Conservation (phyloP, 2,113 vertebrate genomes). For the Athene noctua region DNA sequence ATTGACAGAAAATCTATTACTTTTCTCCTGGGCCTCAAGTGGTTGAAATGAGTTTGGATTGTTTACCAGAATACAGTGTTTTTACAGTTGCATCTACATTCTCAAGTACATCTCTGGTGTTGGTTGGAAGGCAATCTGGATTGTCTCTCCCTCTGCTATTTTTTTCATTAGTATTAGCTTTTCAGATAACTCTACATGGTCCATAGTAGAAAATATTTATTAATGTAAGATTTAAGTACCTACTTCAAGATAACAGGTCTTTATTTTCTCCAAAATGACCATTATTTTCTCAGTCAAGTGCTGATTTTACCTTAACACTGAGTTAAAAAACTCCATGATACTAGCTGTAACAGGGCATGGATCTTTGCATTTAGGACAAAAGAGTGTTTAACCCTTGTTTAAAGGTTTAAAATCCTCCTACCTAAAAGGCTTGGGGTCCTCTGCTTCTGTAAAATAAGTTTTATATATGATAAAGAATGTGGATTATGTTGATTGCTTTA, state of each 20-base stretch:
- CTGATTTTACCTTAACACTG: neutral
- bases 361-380: neutral
- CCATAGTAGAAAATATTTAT: neutral
- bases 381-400: neutral
- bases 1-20: neutral
- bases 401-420: neutral
- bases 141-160: neutral
- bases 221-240: neutral
- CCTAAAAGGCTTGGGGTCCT: neutral
- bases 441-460: neutral
- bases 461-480: neutral
- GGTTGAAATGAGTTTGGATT: neutral
- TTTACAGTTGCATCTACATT: neutral
- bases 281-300: neutral
- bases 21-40: slow-evolving; percentile 7
- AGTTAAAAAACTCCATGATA: rapidly evolving
- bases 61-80: neutral
- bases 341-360: neutral
- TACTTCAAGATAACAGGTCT: neutral
- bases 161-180: neutral
- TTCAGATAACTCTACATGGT: neutral
- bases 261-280: neutral
- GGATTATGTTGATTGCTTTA: neutral
- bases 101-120: neutral
- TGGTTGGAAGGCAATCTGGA: neutral